phyloP scores from a whole-genome alignment of 2,113 vertebrate genomes.

The Python bivittatus region DNA sequence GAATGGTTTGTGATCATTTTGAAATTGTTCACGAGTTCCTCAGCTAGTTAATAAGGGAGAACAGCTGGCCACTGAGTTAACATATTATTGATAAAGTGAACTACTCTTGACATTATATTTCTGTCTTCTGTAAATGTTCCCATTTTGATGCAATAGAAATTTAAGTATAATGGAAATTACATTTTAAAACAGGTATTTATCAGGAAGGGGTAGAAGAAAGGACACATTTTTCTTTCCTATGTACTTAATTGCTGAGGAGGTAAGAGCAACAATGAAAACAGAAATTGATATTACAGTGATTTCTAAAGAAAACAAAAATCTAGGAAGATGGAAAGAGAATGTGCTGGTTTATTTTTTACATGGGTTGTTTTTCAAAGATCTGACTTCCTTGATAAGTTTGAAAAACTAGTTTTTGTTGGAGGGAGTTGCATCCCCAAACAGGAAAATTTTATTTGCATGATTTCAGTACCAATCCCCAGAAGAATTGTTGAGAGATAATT shows the following conservation, averaged over 20 bases:
- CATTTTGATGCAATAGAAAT: neutral
- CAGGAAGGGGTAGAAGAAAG: constrained; percentile 1
- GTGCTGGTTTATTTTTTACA: constrained; percentile 24
- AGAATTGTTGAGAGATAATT: constrained; percentile 18
- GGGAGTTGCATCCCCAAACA: constrained; percentile 31
- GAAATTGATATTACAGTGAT: constrained; percentile 27
- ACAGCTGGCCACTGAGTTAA: constrained; percentile 56
- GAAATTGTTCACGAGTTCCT: constrained; percentile 13
- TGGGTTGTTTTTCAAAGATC: constrained; percentile 24
- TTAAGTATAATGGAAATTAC: neutral
- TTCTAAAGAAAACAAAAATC: constrained; percentile 29
- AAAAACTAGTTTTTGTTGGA: constrained; percentile 26
- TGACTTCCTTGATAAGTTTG: constrained; percentile 26
- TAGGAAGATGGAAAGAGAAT: neutral
- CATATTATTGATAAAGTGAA: constrained; percentile 21
- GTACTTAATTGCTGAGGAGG: constrained; percentile 3
- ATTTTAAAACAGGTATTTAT: neutral
- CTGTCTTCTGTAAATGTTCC: constrained; percentile 13
- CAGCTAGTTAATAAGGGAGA: constrained; percentile 44
- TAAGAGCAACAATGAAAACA: neutral
- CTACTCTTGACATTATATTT: constrained; percentile 35
- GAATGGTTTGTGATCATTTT: constrained; percentile 56
- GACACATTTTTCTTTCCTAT: neutral
- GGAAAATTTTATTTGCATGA: neutral
- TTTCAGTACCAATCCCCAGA: constrained; percentile 19